Conservation (phyloP, 2,888 invertebrate genomes). For the Danaus chrysippus region DNA sequence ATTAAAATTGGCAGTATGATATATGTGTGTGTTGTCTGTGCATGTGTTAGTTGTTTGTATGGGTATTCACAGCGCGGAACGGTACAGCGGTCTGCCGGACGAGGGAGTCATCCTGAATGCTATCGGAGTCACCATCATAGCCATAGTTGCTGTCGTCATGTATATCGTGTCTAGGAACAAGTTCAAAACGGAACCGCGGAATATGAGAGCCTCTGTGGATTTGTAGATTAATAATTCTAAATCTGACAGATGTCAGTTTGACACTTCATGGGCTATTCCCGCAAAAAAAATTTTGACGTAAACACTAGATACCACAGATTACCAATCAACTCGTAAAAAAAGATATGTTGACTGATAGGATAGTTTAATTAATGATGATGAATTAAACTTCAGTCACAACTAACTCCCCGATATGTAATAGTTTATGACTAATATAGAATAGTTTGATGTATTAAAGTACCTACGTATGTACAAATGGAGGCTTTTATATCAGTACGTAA, state of each 20-base stretch:
- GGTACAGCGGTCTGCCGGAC: slow-evolving; percentile 79
- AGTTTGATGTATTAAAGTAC: slow-evolving; percentile 18
- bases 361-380: no score
- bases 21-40: slow-evolving; percentile 20
- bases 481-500: slow-evolving; percentile 36
- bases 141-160: slow-evolving; percentile 81
- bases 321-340: no score
- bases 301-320: no score
- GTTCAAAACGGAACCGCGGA: slow-evolving; percentile 68
- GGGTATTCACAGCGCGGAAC: slow-evolving; percentile 68
- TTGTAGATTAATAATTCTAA: slow-evolving; percentile 53
- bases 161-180: slow-evolving; percentile 82
- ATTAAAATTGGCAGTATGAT: background rate
- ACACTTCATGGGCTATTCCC: no score
- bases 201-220: slow-evolving; percentile 79
- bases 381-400: no score
- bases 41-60: slow-evolving; percentile 51
- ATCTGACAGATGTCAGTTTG: no score
- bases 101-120: slow-evolving; percentile 85
- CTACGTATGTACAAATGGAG: slow-evolving; percentile 48
- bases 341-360: no score
- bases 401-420: no score
- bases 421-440: no score
- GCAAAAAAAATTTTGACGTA: no score
- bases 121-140: slow-evolving; percentile 82